phyloP scores from a whole-genome alignment of 2,113 vertebrate species.

The Dissostichus mawsoni region DNA sequence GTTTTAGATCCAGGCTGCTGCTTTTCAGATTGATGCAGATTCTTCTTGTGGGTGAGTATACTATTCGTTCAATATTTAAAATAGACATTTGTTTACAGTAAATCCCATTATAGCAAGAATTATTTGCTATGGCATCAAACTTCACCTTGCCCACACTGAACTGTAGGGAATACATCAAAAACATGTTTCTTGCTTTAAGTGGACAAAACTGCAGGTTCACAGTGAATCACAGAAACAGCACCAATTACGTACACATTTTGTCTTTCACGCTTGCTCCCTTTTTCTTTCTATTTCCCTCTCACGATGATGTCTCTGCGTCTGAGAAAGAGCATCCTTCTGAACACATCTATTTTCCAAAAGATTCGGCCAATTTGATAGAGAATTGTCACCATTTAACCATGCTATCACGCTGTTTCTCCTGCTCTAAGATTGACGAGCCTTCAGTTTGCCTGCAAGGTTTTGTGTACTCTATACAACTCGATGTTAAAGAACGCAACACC shows the following conservation, averaged over 20 bases:
- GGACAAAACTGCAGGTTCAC: not conserved
- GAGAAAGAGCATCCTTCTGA: constrained; percentile 23
- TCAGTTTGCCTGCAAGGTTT: constrained; percentile 47
- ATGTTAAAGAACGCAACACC: constrained; percentile 16
- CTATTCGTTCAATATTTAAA: not conserved
- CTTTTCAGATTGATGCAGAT: not conserved
- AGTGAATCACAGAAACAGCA: constrained; percentile 5
- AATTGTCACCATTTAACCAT: constrained; percentile 56
- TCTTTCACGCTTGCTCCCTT: not conserved
- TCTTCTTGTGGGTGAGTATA: not conserved
- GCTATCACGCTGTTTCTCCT: constrained; percentile 33
- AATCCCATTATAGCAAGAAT: not conserved
- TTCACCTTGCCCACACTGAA: not conserved
- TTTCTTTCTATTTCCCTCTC: not conserved
- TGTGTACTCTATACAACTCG: constrained; percentile 18
- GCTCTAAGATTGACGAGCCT: constrained; percentile 37
- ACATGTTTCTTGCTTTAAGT: not conserved
- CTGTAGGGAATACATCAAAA: not conserved
- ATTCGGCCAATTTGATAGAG: constrained; percentile 51
- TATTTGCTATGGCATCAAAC: not conserved
- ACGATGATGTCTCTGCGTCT: not conserved
- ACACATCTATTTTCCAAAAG: constrained; percentile 45
- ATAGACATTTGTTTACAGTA: not conserved
- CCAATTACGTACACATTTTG: constrained; percentile 4
- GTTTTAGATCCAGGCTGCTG: not conserved